Evolutionary conservation across 1,140 invertebrate species (phyloP).

Genomic region (Anthonomus grandis): DNA sequence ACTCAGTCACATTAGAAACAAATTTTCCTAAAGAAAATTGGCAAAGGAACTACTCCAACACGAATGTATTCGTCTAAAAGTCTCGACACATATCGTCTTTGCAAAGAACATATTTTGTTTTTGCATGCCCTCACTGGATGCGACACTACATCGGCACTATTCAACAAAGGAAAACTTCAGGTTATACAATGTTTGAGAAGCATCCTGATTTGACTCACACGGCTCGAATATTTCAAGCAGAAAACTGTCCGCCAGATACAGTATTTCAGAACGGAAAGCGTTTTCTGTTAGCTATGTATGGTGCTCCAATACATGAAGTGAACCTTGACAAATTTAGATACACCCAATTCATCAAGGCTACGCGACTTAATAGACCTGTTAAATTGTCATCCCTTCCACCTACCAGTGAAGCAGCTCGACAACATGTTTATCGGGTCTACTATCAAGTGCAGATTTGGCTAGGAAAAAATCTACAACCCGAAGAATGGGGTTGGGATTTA

Average conservation of each 20-base stretch:
- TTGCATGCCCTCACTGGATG: slow-evolving; percentile 45
- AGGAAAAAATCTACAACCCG: slow-evolving; percentile 44
- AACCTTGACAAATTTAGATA: slow-evolving; percentile 35
- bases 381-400: slow-evolving; percentile 33
- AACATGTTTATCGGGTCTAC: slow-evolving; percentile 48
- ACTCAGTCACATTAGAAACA: slow-evolving; percentile 26
- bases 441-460: slow-evolving; percentile 49
- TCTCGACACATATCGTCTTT: too few relatives aligned
- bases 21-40: slow-evolving; percentile 25
- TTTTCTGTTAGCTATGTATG: too few relatives aligned
- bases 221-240: slow-evolving; percentile 45
- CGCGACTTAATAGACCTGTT: slow-evolving; percentile 22
- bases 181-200: not conserved
- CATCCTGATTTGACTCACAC: too few relatives aligned
- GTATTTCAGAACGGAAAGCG: slow-evolving; percentile 42
- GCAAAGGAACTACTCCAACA: slow-evolving; percentile 35
- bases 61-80: slow-evolving; percentile 37
- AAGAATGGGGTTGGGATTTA: slow-evolving; percentile 45
- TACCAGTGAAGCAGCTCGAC: slow-evolving; percentile 38
- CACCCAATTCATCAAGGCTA: slow-evolving; percentile 6
- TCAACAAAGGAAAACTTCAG: not conserved
- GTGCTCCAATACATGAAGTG: slow-evolving; percentile 39
- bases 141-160: slow-evolving; percentile 43
- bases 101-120: slow-evolving; percentile 43
- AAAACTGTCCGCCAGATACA: slow-evolving; percentile 37